Evolutionary conservation across 2,113 vertebrate genomes (phyloP), one percentile per base, ranked within the genome.

Genomic region (Callionymus lyra): DNA sequence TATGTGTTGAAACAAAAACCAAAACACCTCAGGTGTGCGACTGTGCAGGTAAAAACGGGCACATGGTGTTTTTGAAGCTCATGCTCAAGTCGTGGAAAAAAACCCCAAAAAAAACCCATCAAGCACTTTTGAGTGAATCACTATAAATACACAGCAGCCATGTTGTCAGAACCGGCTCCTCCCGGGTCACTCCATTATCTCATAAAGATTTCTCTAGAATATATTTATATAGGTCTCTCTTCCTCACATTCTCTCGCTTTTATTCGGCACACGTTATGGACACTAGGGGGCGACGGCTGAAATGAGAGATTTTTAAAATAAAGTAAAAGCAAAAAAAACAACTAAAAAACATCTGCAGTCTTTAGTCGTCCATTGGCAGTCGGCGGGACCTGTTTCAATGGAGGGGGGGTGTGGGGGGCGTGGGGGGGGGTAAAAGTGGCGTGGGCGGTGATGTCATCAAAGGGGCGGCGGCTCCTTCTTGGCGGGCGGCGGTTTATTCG

Each of bases 101-200:
- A n/a, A n/a, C n/a, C n/a, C n/a, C n/a, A n/a, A n/a, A n/a, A n/a
- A n/a, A n/a, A n/a, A n/a, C n/a, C 90, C 92, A 93, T 94, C 92
- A 93, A 97, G 94, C 93, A 94, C 69, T 93, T 94, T 66, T n/a
- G n/a, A 68, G 91, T 94, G 92, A 90, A 92, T 91, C 92, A 92
- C 92, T 91, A 95, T 96, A 95, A 97, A 98, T 95, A 96, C 92
- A 96, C 91, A 97, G 93, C 93, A 97, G 93, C 91, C 55, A 43
- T 59, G 64, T 53, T 86, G 67, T 55, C 58, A 31, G 10, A 78
- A 82, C 85, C 45, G 88, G 89, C 85, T 88, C 83, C 83, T 89
- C 86, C 93, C 89, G 91, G 91, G 83, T 84, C 68, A 92, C 87
- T 84, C 93, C 91, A 96, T 98, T 93, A 97, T 93, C 79, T 82